Conservation (phyloP, 1,140 invertebrate species). For the Bradynema listronoti region DNA sequence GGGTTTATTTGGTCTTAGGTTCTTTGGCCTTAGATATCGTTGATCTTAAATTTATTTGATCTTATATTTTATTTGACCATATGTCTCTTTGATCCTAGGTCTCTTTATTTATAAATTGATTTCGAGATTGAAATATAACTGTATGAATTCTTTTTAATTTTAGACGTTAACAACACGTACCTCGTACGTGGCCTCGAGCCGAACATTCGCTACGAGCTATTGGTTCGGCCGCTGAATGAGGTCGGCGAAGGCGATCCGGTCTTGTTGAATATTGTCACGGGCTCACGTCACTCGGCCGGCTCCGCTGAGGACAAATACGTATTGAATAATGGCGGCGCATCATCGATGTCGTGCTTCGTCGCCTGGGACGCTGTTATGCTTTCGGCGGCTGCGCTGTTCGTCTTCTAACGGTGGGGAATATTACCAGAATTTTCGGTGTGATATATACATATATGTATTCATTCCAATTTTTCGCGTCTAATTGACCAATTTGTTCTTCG, state of each 20-base stretch:
- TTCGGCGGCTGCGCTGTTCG: no score
- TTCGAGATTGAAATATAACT: neutral
- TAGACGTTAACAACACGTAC: conserved; percentile 20
- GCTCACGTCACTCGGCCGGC: no score
- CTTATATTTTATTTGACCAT: neutral
- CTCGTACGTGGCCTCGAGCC: conserved; percentile 28
- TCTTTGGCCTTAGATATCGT: neutral
- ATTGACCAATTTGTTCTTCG: no score
- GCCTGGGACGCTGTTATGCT: no score
- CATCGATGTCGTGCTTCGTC: no score
- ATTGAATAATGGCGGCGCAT: no score
- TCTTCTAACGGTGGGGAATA: no score
- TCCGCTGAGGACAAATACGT: no score
- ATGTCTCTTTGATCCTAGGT: no score
- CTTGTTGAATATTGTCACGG: conserved; percentile 9
- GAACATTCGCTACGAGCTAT: conserved; percentile 23
- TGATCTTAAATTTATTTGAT: neutral
- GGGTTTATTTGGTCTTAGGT: neutral
- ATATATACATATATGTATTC: no score
- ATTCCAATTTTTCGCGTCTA: no score
- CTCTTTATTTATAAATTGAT: neutral
- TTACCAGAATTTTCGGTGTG: no score
- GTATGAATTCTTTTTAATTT: conserved; percentile 4
- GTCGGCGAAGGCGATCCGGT: conserved; percentile 28
- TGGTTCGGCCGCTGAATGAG: conserved; percentile 21